A percentile compares a stretch with the other conserved stretches of the same genome.
Evolutionary conservation across 2,113 vertebrate genomes (phyloP).

Genomic region (Mustela nigripes): DNA sequence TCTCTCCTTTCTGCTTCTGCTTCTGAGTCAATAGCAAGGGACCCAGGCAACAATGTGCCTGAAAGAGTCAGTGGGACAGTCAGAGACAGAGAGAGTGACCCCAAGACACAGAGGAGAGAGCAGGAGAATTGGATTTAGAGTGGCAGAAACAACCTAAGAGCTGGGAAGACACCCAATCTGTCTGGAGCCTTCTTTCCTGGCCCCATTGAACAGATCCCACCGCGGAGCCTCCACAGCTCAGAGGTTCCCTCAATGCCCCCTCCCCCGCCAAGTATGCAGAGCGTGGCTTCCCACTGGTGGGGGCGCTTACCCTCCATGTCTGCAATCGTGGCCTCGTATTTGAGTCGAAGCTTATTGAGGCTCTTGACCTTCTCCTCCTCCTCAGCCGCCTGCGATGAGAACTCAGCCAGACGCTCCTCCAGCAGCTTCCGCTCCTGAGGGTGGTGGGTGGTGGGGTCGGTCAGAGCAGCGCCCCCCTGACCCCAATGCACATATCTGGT

Average conservation of each 20-base stretch:
- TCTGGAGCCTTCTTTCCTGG: background rate
- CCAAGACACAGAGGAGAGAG: too few relatives aligned
- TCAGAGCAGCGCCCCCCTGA: background rate
- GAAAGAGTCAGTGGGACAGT: background rate
- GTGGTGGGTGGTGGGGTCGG: background rate
- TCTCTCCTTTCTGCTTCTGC: background rate
- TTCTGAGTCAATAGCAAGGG: background rate
- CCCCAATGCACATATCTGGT: accelerated
- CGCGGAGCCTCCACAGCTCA: accelerated
- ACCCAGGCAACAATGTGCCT: background rate
- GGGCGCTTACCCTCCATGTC: slow-evolving; percentile 92
- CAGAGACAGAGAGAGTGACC: background rate
- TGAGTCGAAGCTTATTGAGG: slow-evolving; percentile 94
- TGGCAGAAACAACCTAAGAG: background rate
- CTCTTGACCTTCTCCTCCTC: slow-evolving; percentile 96
- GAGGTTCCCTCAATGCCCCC: background rate
- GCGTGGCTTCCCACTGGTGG: accelerated
- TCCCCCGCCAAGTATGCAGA: accelerated
- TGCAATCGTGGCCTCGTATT: slow-evolving; percentile 93
- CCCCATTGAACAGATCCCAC: background rate
- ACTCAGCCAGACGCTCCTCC: slow-evolving; percentile 93
- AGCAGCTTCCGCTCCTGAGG: slow-evolving; percentile 92
- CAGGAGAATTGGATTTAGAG: accelerated
- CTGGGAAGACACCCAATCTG: background rate
- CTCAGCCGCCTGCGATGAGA: slow-evolving; percentile 92